Evolutionary conservation across 2,113 vertebrate genomes (phyloP), one percentile per base, ranked within the genome.

Genomic region (Plestiodon gilberti): DNA sequence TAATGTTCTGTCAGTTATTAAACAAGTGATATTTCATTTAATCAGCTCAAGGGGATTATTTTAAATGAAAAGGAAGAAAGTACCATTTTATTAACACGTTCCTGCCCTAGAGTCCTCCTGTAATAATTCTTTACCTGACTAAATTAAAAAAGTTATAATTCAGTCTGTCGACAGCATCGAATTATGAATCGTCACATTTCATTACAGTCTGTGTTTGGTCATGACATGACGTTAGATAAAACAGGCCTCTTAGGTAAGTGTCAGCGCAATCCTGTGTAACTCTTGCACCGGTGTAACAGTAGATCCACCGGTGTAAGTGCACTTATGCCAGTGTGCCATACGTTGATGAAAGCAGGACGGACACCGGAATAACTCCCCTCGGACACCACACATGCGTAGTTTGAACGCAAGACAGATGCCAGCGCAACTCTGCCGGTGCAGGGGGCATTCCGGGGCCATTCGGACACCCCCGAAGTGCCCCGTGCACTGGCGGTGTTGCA

Each of bases 21-120:
- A 97, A 97, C 96, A 97, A 97, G 96, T 97, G 96, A 97, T 97
- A 97, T 97, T 96, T 97, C 96, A 97, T 97, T 97, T 97, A 96
- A 97, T 97, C 96, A 96, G 96, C 96, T 96, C 96, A 96, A 95
- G 96, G 93, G 96, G 96, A 96, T 97, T 97, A 96, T 96, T 96
- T 96, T 96, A 97, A 97, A 97, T 97, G 96, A 97, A 96, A 96
- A 96, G 96, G 95, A 95, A 96, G 96, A 89, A 93, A 96, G 93
- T 94, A 95, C 94, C 93, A 95, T 96, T 96, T 97, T 97, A 96
- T 96, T 97, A 97, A 97, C 96, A 97, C 96, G 95, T 97, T 97
- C 96, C 95, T 97, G 95, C 96, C 96, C 96, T 95, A 94, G 94
- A 96, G 96, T 96, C 93, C 93, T 95, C 93, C 93, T 90, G 90